phyloP scores from a whole-genome alignment of 2,888 invertebrate genomes.

The Steromphala cineraria region DNA sequence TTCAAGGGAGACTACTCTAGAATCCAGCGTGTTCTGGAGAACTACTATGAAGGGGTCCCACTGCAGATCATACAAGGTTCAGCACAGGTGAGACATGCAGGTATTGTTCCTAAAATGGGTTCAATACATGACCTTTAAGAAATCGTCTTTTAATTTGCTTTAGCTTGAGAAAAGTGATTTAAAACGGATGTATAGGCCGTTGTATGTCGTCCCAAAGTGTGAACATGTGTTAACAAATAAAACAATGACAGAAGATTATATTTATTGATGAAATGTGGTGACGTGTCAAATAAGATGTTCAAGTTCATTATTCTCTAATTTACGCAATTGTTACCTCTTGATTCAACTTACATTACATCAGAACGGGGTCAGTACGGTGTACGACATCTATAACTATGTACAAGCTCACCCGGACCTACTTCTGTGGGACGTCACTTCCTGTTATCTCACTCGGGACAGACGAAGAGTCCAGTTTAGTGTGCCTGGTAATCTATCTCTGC shows the following conservation, averaged over 20 bases:
- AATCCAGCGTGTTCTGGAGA: background rate
- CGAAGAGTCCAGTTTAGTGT: background rate
- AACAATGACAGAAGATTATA: too few relatives aligned
- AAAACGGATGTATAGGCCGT: too few relatives aligned
- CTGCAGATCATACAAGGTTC: background rate
- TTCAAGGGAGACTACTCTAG: background rate
- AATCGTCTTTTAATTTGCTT: too few relatives aligned
- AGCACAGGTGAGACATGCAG: too few relatives aligned
- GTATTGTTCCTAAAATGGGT: too few relatives aligned
- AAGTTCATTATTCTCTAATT: too few relatives aligned
- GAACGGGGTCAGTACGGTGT: background rate
- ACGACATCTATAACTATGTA: background rate
- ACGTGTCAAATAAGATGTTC: too few relatives aligned
- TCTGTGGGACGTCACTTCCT: background rate
- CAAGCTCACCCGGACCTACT: background rate
- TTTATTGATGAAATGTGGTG: too few relatives aligned
- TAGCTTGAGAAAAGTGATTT: too few relatives aligned
- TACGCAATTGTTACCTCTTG: background rate
- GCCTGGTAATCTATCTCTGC: background rate
- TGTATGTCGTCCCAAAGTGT: too few relatives aligned
- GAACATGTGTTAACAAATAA: too few relatives aligned
- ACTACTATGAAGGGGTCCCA: background rate
- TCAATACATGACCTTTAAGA: too few relatives aligned
- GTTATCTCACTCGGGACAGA: background rate
- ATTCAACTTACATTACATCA: background rate